A percentile compares a stretch with the other conserved stretches of the same genome.
Conservation (phyloP, 2,888 invertebrate genomes). For the Nomada flava region DNA sequence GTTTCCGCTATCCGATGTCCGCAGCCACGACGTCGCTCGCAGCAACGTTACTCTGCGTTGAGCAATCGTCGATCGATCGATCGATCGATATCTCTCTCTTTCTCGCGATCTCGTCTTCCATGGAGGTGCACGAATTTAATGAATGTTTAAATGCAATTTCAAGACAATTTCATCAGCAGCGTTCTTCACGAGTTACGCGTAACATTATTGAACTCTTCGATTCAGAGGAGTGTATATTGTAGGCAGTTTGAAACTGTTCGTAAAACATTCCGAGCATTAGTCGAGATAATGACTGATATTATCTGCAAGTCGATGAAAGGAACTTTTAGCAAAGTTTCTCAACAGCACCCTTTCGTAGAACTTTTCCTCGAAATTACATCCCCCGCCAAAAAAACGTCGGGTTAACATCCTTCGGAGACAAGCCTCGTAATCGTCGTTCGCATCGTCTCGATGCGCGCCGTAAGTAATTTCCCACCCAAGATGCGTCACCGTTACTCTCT, state of each 20-base stretch:
- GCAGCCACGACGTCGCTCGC: conserved; percentile 68
- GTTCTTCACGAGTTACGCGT: too few species aligned
- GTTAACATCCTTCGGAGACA: conserved; percentile 8
- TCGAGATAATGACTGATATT: background rate
- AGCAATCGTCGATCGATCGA: conserved; percentile 70
- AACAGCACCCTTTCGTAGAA: too few species aligned
- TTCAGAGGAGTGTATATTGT: too few species aligned
- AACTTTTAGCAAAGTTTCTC: background rate
- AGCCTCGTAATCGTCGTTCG: conserved; percentile 8
- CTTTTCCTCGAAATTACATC: background rate
- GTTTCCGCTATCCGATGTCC: conserved; percentile 72
- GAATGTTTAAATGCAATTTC: conserved; percentile 26
- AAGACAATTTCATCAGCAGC: background rate
- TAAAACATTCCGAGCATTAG: background rate
- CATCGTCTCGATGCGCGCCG: background rate
- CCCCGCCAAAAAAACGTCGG: background rate
- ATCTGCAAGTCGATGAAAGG: background rate
- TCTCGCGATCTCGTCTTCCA: conserved; percentile 58
- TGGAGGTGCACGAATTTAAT: conserved; percentile 20
- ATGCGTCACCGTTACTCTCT: conserved; percentile 11
- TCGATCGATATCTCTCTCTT: conserved; percentile 73
- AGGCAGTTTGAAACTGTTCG: background rate
- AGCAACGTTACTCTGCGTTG: conserved; percentile 46
- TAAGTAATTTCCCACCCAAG: conserved; percentile 6
- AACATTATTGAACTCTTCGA: too few species aligned